Percentiles rank a stretch among this genome's conserved stretches.
Evolutionary conservation across 1,140 invertebrate genomes (phyloP).

Genomic region (Rhagoletis zephyria): DNA sequence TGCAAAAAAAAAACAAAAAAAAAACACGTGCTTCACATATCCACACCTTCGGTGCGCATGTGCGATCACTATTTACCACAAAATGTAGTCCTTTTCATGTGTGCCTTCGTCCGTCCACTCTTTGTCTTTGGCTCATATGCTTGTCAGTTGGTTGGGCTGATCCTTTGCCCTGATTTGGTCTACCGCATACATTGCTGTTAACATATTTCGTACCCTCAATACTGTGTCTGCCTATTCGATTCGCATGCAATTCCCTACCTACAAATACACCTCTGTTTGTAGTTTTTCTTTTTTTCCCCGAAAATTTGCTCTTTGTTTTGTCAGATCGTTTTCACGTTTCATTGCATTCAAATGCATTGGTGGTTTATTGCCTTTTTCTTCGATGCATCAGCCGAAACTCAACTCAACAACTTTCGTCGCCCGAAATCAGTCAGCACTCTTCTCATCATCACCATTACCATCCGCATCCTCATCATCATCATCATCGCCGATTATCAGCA

Average conservation of each 20-base stretch:
- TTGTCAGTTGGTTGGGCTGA: slow-evolving; percentile 53
- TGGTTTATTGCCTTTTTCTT: background rate
- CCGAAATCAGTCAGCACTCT: slow-evolving; percentile 26
- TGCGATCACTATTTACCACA: slow-evolving; percentile 40
- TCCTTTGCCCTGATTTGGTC: slow-evolving; percentile 55
- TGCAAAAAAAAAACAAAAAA: background rate
- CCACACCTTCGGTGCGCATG: slow-evolving; percentile 45
- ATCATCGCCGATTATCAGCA: slow-evolving; percentile 1
- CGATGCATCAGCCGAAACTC: background rate
- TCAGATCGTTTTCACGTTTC: slow-evolving; percentile 71
- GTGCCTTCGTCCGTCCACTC: background rate
- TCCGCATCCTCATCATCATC: background rate
- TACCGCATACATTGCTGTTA: slow-evolving; percentile 53
- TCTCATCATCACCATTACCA: too few relatives aligned
- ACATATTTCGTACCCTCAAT: slow-evolving; percentile 12
- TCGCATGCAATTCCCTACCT: background rate
- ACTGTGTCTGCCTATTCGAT: background rate
- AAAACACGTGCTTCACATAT: slow-evolving; percentile 5
- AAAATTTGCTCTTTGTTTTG: slow-evolving; percentile 69
- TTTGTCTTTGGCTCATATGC: slow-evolving; percentile 5
- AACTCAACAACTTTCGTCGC: slow-evolving; percentile 26
- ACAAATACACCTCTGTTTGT: background rate
- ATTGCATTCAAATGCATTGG: slow-evolving; percentile 63
- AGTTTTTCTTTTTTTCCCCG: background rate
- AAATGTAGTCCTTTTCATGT: slow-evolving; percentile 10